These are phyloP conservation scores for Patella pellucida DNA, from an alignment of 2,888 invertebrate genomes.

Conservation along the genomic window DNA sequence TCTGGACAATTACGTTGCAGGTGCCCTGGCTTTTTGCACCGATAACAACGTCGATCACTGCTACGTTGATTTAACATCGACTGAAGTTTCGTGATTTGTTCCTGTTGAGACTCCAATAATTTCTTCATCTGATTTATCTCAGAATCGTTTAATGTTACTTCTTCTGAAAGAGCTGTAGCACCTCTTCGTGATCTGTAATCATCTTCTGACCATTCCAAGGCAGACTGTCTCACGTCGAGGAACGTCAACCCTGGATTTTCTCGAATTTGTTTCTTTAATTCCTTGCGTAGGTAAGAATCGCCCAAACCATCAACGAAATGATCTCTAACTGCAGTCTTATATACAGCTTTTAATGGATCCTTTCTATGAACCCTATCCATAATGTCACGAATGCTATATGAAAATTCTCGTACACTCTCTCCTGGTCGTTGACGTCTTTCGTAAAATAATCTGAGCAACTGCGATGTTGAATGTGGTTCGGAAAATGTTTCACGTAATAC, in stretches of 20 bases:
- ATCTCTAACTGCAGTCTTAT: neutral
- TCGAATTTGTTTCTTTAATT: neutral
- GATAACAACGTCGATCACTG: neutral
- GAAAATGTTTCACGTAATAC: too few relatives aligned
- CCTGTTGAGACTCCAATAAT: neutral
- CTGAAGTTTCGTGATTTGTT: neutral
- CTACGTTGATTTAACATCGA: neutral
- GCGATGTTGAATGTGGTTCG: neutral
- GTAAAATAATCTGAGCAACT: neutral
- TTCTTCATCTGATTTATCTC: neutral
- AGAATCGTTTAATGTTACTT: neutral
- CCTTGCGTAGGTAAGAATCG: neutral
- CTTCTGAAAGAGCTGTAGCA: neutral
- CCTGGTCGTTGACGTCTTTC: neutral
- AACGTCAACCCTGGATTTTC: neutral
- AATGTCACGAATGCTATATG: neutral
- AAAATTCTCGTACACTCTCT: neutral
- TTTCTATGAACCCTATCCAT: neutral
- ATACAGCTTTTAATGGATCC: neutral
- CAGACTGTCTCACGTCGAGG: neutral
- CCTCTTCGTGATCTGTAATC: neutral
- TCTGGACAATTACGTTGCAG: neutral
- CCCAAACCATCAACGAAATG: neutral
- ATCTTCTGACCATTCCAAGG: slow-evolving; percentile 7
- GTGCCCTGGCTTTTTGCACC: neutral